Evolutionary conservation across 2,113 vertebrate species (phyloP), one percentile per base, ranked within the genome.

Genomic region (Jaculus jaculus): DNA sequence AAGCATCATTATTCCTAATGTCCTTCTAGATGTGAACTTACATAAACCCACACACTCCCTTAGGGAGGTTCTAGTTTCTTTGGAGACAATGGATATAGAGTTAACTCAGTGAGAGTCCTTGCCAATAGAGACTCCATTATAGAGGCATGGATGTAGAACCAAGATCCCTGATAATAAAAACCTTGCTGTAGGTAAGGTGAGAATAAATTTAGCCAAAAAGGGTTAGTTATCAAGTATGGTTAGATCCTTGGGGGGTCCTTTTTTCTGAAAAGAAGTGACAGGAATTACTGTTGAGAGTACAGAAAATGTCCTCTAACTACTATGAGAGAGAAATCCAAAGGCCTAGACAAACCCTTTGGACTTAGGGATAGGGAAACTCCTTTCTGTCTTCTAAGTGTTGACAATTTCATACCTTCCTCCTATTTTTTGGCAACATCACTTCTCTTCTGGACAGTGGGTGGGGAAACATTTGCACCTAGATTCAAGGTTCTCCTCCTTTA

Each of bases 311-410:
- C 75, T 87, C 12, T 24, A 81, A 63, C 34, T 21, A 34, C 24
- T 12, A 21, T 24, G 63, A 63, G 20, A 5, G 8, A 58, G 77
- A 88, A 92, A 73, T 15, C 6, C 24, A 63, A 82, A 91, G 39
- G 32, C 32, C 39, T 15, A 79, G 8, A n/a, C 24, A 58, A 61
- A 34, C 1, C 30, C 24, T 73, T 51, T 58, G 24, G 30, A 60
- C 47, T 95, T 54, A 88, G 26, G 1, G 47, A 79, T 39, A 89
- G 39, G 47, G 47, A 69, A 60, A 54, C 90, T 51, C 1, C 86
- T 96, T 91, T n/a, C 24, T 89, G 30, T 78, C 77, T 81, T 71
- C 42, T 18, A 74, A 80, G 30, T 72, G 20, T 12, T 80, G 51
- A 74, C 47, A 63, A 23, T 69, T n/a, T 79, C 54, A n/a, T 83